Percentiles rank a stretch among this genome's conserved stretches.
Evolutionary conservation across 2,113 vertebrate genomes (phyloP).

Genomic region (Istiophorus platypterus): DNA sequence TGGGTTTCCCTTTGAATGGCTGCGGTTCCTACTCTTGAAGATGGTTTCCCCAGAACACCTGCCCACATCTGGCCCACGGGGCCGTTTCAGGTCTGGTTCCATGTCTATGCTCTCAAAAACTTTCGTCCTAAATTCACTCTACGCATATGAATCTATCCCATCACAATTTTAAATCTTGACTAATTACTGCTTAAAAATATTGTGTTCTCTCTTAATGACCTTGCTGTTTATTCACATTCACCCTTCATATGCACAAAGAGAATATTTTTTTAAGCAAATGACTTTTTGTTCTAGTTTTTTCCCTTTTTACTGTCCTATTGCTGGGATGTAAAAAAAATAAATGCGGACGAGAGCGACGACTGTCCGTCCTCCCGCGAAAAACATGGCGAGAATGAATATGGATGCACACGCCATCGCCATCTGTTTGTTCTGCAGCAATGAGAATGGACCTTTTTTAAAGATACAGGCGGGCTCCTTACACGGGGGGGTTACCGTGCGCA

Average conservation of each 20-base stretch:
- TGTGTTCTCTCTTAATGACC: background rate
- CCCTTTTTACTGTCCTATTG: background rate
- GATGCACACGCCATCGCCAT: background rate
- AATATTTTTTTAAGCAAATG: background rate
- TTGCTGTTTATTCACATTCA: background rate
- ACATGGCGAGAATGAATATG: conserved; percentile 14
- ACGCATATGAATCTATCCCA: background rate
- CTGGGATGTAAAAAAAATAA: conserved; percentile 1
- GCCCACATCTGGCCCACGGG: background rate
- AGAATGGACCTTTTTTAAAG: conserved; percentile 5
- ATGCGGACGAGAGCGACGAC: conserved; percentile 5
- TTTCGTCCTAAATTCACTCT: background rate
- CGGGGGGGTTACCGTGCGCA: conserved; percentile 6
- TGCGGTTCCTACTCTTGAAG: background rate
- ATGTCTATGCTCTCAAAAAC: background rate
- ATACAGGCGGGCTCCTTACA: background rate
- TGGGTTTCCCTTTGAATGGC: background rate
- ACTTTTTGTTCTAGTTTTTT: background rate
- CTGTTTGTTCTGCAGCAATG: conserved; percentile 7
- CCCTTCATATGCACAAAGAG: background rate
- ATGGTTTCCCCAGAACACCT: background rate
- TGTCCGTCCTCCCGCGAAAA: conserved; percentile 9
- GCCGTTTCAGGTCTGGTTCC: background rate
- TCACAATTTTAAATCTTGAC: background rate
- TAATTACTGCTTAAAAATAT: background rate